These are phyloP conservation scores for Bucco capensis DNA, from an alignment of 2,113 vertebrate genomes.

Conservation along the genomic window DNA sequence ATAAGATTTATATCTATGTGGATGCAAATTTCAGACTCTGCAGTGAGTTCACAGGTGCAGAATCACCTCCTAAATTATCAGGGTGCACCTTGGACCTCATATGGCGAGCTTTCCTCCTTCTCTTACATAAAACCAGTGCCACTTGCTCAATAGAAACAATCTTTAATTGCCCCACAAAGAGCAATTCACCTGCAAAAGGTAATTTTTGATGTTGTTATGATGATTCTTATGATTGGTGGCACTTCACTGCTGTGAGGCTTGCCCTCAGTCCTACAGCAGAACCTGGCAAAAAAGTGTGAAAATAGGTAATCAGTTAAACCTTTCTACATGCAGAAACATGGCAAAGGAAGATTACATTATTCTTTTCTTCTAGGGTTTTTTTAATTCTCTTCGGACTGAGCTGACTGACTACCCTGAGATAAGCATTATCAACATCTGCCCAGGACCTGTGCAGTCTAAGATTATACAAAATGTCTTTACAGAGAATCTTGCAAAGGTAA, in stretches of 20 bases:
- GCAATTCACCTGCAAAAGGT: neutral
- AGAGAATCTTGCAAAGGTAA: constrained; percentile 84
- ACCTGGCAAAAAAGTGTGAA: neutral
- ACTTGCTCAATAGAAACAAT: neutral
- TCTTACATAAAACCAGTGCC: neutral
- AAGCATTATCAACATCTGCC: constrained; percentile 84
- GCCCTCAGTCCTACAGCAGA: neutral
- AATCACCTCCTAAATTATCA: neutral
- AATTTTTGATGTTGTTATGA: accelerated
- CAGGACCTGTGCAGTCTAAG: constrained; percentile 89
- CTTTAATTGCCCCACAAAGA: neutral
- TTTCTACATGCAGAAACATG: accelerated
- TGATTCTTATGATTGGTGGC: neutral
- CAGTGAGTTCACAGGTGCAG: neutral
- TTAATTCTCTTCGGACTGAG: constrained; percentile 85
- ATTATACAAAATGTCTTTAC: constrained; percentile 87
- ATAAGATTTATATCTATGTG: neutral
- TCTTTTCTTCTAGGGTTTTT: constrained; percentile 82
- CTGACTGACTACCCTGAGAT: constrained; percentile 83
- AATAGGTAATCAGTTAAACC: neutral
- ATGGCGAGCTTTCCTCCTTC: neutral
- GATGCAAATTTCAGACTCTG: neutral
- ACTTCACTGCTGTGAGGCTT: neutral
- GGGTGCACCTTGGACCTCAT: neutral
- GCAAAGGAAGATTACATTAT: neutral